These are phyloP conservation scores for Bombyx mandarina DNA, from an alignment of 1,140 invertebrate species.

Conservation along the genomic window DNA sequence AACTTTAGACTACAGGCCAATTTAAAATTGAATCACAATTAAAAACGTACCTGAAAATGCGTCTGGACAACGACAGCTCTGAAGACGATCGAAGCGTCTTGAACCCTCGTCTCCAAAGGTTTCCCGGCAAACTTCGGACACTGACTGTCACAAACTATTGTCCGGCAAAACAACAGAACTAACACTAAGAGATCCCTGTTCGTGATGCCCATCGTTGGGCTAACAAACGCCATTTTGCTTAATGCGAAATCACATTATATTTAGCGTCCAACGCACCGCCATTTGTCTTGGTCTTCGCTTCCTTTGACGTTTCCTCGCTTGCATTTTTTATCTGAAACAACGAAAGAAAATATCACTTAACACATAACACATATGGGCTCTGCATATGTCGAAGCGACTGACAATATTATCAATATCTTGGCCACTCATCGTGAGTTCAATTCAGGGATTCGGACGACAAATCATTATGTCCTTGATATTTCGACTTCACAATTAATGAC, in stretches of 20 bases:
- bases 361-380: not conserved
- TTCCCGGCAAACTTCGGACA: conserved; percentile 63
- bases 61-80: conserved; percentile 57
- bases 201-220: conserved; percentile 33
- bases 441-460: not conserved
- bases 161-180: conserved; percentile 51
- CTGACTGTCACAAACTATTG: conserved; percentile 63
- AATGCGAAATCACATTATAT: conserved; percentile 34
- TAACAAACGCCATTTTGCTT: conserved; percentile 42
- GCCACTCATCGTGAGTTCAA: no score
- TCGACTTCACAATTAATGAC: no score
- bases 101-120: conserved; percentile 60
- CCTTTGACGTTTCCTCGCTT: conserved; percentile 48
- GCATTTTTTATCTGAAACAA: conserved; percentile 60
- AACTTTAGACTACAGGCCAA: no score
- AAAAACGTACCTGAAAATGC: conserved; percentile 47
- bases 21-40: not conserved
- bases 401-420: no score
- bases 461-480: no score
- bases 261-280: conserved; percentile 43
- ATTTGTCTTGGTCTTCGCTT: conserved; percentile 39
- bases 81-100: conserved; percentile 64
- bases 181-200: conserved; percentile 47
- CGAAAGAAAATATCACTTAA: conserved; percentile 3
- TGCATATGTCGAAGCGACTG: no score